These are phyloP conservation scores for Drosophila pseudotakahashii DNA, from an alignment of 2,888 invertebrate species.

Conservation along the genomic window DNA sequence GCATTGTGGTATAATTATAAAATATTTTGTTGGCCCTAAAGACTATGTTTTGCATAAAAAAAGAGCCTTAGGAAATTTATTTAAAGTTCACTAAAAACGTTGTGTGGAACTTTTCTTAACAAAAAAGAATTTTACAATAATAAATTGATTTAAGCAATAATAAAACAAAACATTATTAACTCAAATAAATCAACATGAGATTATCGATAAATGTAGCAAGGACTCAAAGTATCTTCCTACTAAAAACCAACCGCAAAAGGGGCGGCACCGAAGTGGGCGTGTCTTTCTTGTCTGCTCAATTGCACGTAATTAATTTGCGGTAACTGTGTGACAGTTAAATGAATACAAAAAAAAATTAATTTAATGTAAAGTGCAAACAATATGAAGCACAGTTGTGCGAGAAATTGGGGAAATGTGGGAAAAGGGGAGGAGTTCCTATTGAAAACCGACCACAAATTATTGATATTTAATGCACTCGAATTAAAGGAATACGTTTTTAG, in stretches of 20 bases:
- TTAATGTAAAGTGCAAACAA: conserved; percentile 5
- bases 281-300: conserved; percentile 18
- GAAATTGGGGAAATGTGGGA: not conserved
- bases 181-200: not conserved
- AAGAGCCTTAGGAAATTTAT: too few relatives aligned
- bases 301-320: conserved; percentile 37
- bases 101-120: too few relatives aligned
- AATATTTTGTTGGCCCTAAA: not conserved
- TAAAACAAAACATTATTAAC: too few relatives aligned
- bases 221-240: not conserved
- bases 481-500: not conserved
- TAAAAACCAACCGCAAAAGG: conserved; percentile 4
- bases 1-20: not conserved
- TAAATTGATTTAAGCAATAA: too few relatives aligned
- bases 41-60: too few relatives aligned
- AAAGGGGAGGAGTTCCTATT: not conserved
- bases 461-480: too few relatives aligned
- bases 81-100: too few relatives aligned
- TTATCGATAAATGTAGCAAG: conserved; percentile 3
- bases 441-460: too few relatives aligned
- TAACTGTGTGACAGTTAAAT: conserved; percentile 10
- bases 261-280: conserved; percentile 8
- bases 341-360: conserved; percentile 1
- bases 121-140: too few relatives aligned
- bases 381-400: conserved; percentile 7